phyloP scores from a whole-genome alignment of 2,797 vertebrate genomes.

The Darevskia nairensis region DNA sequence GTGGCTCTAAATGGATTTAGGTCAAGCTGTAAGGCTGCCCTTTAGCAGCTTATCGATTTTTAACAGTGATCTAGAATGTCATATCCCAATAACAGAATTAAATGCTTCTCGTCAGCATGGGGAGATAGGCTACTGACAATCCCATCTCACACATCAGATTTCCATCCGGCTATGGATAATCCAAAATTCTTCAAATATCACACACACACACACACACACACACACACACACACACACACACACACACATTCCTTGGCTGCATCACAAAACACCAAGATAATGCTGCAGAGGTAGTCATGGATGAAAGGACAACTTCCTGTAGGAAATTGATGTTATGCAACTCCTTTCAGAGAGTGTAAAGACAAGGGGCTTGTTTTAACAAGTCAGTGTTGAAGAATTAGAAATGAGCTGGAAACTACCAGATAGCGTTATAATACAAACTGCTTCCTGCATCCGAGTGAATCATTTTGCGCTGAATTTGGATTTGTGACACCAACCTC shows the following conservation, averaged over 20 bases:
- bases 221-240: background rate
- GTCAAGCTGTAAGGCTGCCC: conserved; percentile 68
- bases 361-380: background rate
- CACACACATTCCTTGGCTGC: background rate
- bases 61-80: conserved; percentile 69
- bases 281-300: background rate
- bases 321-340: background rate
- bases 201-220: background rate
- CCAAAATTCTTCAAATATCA: background rate
- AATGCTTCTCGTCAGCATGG: conserved; percentile 58
- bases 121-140: conserved; percentile 46
- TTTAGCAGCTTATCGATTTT: conserved; percentile 69
- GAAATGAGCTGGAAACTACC: background rate
- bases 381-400: background rate
- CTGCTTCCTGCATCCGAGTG: background rate
- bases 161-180: conserved; percentile 9
- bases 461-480: background rate
- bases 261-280: background rate
- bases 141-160: conserved; percentile 13
- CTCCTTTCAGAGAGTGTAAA: background rate
- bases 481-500: background rate
- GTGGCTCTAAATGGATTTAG: conserved; percentile 70
- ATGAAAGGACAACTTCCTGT: conserved; percentile 7
- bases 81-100: conserved; percentile 62
- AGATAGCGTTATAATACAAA: background rate